Evolutionary conservation across 2,797 vertebrate genomes (phyloP).

Genomic region (Falco novaeseelandiae): DNA sequence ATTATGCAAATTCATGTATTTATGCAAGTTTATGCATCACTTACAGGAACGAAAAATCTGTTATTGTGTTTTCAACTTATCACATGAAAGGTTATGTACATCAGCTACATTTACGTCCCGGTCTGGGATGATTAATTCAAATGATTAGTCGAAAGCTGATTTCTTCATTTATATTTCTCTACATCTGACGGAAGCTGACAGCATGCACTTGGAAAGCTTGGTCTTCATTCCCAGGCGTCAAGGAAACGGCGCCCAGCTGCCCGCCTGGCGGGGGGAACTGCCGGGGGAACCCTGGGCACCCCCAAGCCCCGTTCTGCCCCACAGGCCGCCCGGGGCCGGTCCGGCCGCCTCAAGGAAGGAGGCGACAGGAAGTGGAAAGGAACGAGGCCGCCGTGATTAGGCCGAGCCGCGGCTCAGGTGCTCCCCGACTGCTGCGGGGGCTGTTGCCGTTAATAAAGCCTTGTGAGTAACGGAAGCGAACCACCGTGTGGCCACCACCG

Average conservation of each 20-base stretch:
- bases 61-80: not conserved
- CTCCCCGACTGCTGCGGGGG: accelerated
- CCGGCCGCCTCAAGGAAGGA: too few species aligned
- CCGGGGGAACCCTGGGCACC: accelerated
- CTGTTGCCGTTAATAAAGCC: not conserved
- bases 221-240: too few species aligned
- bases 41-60: not conserved
- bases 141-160: not conserved
- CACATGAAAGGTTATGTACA: not conserved
- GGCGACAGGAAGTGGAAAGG: too few species aligned
- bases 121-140: not conserved
- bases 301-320: too few species aligned
- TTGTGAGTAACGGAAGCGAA: accelerated
- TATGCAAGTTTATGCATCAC: not conserved
- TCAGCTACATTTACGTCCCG: not conserved
- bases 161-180: not conserved
- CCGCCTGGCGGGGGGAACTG: accelerated
- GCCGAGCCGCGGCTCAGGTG: not conserved
- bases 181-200: not conserved
- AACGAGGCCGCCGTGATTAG: accelerated
- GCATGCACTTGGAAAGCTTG: accelerated
- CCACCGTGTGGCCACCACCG: accelerated
- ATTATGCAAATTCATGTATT: not conserved
- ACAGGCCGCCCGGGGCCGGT: not conserved
- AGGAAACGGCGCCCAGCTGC: accelerated